Percentiles rank a stretch among this genome's conserved stretches.
These are phyloP conservation scores for Callorhinus ursinus DNA, from an alignment of 2,113 vertebrate species.

Conservation along the genomic window DNA sequence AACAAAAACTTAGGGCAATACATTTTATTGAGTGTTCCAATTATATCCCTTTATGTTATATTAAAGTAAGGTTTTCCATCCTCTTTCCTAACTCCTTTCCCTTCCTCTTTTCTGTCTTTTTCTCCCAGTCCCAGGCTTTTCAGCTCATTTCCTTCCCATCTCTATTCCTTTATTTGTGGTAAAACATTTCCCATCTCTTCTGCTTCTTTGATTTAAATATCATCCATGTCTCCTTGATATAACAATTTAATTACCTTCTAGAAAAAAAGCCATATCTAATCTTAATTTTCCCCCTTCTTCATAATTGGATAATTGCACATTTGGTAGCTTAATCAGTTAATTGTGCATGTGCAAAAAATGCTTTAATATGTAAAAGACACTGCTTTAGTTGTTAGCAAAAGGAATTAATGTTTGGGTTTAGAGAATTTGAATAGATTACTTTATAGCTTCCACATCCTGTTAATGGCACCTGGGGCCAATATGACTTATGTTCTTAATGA, in stretches of 20 bases:
- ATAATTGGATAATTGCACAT: slow-evolving; percentile 72
- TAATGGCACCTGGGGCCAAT: neutral
- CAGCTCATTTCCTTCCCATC: neutral
- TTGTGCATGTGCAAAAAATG: slow-evolving; percentile 25
- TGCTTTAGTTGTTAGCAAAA: slow-evolving; percentile 53
- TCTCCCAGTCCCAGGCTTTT: neutral
- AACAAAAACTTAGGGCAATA: neutral
- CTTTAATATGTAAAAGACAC: slow-evolving; percentile 69
- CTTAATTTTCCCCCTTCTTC: slow-evolving; percentile 52
- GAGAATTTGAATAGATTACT: slow-evolving; percentile 58
- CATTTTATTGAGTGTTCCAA: neutral
- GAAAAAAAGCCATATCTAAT: slow-evolving; percentile 47
- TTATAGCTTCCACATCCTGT: slow-evolving; percentile 41
- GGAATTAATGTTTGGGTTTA: slow-evolving; percentile 60
- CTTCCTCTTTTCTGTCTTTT: neutral
- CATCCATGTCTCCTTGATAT: slow-evolving; percentile 25
- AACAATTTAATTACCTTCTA: slow-evolving; percentile 59
- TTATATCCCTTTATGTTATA: neutral
- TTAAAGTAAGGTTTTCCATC: neutral
- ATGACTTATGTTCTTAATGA: slow-evolving; percentile 23
- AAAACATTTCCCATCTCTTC: slow-evolving; percentile 34
- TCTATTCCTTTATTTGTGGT: neutral
- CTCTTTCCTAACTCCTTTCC: neutral
- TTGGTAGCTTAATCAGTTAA: slow-evolving; percentile 70
- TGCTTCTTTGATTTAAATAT: slow-evolving; percentile 55